phyloP scores from a whole-genome alignment of 1,140 invertebrate species.

The Mercenaria mercenaria region DNA sequence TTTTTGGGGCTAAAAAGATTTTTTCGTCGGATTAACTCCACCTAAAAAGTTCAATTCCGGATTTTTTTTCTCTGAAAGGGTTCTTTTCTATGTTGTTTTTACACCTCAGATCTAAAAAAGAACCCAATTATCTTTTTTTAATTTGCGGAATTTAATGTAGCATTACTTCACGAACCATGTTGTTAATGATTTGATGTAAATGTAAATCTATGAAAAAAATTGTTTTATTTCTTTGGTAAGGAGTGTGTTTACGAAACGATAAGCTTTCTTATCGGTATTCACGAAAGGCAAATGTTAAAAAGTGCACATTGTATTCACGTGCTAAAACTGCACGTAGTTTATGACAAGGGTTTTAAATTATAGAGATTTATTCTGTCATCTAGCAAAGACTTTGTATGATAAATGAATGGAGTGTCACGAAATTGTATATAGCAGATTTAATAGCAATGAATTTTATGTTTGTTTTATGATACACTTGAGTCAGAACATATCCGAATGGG shows the following conservation, averaged over 20 bases:
- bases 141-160: too few relatives aligned
- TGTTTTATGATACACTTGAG: constrained; percentile 1
- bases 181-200: too few relatives aligned
- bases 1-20: too few relatives aligned
- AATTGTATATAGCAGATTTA: neutral
- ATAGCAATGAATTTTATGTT: neutral
- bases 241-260: neutral
- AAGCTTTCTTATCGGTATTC: neutral
- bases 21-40: too few relatives aligned
- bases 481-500: neutral
- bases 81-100: too few relatives aligned
- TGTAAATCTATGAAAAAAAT: too few relatives aligned
- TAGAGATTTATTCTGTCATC: neutral
- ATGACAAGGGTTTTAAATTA: constrained; percentile 17
- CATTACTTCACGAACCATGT: too few relatives aligned
- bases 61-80: too few relatives aligned
- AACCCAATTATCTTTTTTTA: too few relatives aligned
- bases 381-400: neutral
- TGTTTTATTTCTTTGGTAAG: neutral
- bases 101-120: too few relatives aligned
- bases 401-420: neutral
- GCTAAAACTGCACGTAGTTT: constrained; percentile 4
- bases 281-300: neutral
- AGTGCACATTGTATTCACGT: constrained; percentile 23
- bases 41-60: too few relatives aligned